A percentile compares a stretch with the other conserved stretches of the same genome.
phyloP scores from a whole-genome alignment of 2,113 vertebrate species.

The Odontesthes bonariensis region DNA sequence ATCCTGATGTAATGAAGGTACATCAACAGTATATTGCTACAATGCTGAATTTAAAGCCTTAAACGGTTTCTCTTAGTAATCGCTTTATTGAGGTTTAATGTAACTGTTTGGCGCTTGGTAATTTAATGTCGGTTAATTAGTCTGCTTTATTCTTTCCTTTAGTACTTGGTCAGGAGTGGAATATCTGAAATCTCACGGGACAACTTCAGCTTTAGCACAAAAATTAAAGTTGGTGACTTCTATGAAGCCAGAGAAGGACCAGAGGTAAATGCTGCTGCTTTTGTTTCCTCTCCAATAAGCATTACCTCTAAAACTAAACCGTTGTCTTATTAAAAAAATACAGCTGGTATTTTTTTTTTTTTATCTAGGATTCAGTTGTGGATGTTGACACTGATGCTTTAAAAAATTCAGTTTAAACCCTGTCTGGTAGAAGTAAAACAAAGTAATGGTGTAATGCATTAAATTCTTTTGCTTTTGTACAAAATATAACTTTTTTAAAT shows the following conservation, averaged over 20 bases:
- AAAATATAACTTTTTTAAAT: background rate
- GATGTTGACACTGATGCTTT: no score
- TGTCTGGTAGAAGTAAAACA: no score
- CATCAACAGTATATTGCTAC: background rate
- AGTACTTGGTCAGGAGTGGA: slow-evolving; percentile 96
- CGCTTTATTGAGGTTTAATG: background rate
- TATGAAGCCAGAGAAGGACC: slow-evolving; percentile 98
- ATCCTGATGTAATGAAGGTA: slow-evolving; percentile 97
- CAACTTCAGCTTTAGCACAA: slow-evolving; percentile 98
- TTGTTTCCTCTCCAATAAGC: background rate
- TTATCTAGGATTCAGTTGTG: no score
- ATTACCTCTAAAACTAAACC: no score
- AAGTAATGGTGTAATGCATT: no score
- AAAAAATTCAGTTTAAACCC: no score
- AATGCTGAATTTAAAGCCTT: background rate
- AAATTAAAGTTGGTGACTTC: slow-evolving; percentile 98
- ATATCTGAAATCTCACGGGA: slow-evolving; percentile 96
- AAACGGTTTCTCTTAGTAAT: background rate
- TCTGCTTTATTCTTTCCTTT: slow-evolving; percentile 70
- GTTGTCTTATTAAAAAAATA: no score
- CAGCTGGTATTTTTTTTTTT: no score
- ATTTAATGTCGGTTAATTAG: slow-evolving; percentile 13
- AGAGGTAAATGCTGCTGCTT: slow-evolving; percentile 83
- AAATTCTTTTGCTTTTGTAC: no score
- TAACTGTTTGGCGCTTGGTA: background rate